Conservation (phyloP, 2,888 invertebrate genomes). For the Chirona hameri region DNA sequence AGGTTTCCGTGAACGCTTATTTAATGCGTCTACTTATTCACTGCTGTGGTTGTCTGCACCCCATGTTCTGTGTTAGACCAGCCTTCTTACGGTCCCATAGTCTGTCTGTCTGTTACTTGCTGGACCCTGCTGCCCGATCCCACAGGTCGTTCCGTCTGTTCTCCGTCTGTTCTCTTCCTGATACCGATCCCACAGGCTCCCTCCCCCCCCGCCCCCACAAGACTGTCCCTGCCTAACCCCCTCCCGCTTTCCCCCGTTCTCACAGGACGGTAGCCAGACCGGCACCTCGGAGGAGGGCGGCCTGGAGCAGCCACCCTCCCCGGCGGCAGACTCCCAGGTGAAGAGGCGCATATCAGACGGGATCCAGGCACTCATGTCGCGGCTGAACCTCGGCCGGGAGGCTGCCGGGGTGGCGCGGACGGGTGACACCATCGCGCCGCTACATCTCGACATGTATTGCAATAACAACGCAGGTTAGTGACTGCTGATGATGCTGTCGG, state of each 20-base stretch:
- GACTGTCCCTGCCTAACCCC: not conserved
- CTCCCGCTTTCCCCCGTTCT: not conserved
- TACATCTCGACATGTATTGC: constrained; percentile 69
- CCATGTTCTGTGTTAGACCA: no score
- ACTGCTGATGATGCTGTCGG: no score
- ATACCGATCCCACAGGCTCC: no score
- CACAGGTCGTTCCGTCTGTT: no score
- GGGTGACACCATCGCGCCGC: constrained; percentile 58
- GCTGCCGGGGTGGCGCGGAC: constrained; percentile 42
- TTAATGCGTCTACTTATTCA: no score
- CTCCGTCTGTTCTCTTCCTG: no score
- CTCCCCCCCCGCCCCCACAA: no score
- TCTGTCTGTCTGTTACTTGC: no score
- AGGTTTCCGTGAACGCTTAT: no score
- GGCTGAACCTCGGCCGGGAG: constrained; percentile 60
- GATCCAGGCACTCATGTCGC: constrained; percentile 82
- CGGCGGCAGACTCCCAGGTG: constrained; percentile 12
- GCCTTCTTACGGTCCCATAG: no score
- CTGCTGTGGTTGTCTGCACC: no score
- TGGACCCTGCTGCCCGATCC: no score
- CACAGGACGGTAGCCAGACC: not conserved
- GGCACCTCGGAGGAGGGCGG: not conserved
- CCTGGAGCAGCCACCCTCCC: not conserved
- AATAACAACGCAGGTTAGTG: constrained; percentile 55
- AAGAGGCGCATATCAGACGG: constrained; percentile 77